Base-by-base conservation (phyloP, 2,113 vertebrate species). In the Scomber colias region DNA sequence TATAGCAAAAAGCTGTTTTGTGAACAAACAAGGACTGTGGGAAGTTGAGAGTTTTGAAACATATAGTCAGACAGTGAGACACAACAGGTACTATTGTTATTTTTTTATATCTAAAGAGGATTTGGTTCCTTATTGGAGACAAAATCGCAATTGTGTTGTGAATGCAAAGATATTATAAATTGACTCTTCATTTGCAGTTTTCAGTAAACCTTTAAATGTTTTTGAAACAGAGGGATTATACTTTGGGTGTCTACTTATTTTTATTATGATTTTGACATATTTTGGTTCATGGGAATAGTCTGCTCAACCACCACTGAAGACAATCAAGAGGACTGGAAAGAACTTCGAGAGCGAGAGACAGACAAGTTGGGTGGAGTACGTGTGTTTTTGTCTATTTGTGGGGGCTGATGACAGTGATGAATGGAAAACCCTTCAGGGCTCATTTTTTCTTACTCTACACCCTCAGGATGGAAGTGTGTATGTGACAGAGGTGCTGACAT, bases 351-450 rank as follows among this genome's bases (percentile, higher is more conserved):
- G 21, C 3, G 24, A 5, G 53, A 19, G 19, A 53, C 2, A n/a
- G 19, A 17, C 11, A 21, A 56, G 53, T 35, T 45, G 31, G 44
- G 60, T 44, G 50, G 21, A 27, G 19, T 68, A 16, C 11, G 8
- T 13, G 21, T 55, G 44, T 75, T n/a, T 70, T 24, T 57, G 24
- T 54, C 49, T 65, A 51, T 16, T 71, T 17, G 14, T 83, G 76
- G 82, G 83, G 82, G 85, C 53, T 64, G 59, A 49, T 87, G 85
- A 87, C 87, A 89, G 66, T 88, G 86, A 92, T 67, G 49, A 85
- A 92, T 85, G 82, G 81, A 74, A 66, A 84, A 74, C 81, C 51
- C 82, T 78, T 86, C 71, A 83, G 75, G 76, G 80, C 66, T 77
- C 63, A 80, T 56, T 86, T 61, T 87, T 64, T 60, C 55, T 79